Percentiles rank a stretch among this genome's conserved stretches.
These are phyloP conservation scores for Pseudomyrmex gracilis DNA, from an alignment of 1,140 invertebrate species.

Conservation along the genomic window DNA sequence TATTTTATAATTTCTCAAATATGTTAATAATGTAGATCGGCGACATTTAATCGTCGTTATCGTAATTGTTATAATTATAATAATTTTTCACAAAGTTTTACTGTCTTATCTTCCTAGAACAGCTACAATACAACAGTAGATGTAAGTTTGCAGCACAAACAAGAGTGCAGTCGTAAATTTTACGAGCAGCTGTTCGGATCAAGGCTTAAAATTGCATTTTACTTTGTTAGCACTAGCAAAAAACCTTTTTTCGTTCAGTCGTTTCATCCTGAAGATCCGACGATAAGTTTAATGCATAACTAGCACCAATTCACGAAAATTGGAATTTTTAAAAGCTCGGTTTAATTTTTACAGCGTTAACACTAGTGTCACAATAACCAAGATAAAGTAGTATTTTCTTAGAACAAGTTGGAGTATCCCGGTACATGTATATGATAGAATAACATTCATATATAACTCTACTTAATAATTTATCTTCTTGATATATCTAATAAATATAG, in stretches of 20 bases:
- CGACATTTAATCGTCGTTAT: neutral
- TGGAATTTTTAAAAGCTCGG: neutral
- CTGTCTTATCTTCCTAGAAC: neutral
- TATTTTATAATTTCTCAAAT: constrained; percentile 2
- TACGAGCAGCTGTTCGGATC: constrained; percentile 9
- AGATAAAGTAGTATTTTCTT: neutral
- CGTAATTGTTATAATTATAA: neutral
- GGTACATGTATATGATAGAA: neutral
- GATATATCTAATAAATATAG: too few species aligned
- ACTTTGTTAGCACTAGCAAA: neutral
- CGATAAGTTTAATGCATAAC: constrained; percentile 11
- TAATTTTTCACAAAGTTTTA: neutral
- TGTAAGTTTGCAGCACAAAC: neutral
- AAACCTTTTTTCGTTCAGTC: neutral
- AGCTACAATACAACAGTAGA: constrained; percentile 2
- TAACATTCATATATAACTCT: neutral
- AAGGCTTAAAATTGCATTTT: constrained; percentile 19
- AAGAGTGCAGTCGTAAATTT: constrained; percentile 30
- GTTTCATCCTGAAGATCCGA: neutral
- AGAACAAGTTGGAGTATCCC: neutral
- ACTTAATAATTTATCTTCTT: constrained; percentile 5
- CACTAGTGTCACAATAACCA: neutral
- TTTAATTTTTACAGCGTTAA: constrained; percentile 19
- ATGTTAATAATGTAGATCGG: too few species aligned
- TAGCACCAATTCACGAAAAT: neutral